phyloP scores from a whole-genome alignment of 2,888 invertebrate genomes.

The Falcaria lacertinaria region DNA sequence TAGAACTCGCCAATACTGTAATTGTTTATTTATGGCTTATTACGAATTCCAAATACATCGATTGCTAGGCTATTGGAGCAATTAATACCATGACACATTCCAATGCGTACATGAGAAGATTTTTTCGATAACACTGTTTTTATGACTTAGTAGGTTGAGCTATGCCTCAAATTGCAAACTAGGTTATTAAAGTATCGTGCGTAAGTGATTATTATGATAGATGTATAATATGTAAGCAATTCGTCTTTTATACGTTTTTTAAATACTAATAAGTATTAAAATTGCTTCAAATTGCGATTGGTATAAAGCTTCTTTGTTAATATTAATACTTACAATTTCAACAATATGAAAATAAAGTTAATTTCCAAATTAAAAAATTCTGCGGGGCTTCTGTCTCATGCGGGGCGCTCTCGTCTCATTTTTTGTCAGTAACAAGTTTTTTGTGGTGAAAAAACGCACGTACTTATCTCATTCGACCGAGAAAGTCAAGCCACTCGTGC shows the following conservation, averaged over 20 bases:
- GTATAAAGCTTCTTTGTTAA: no score
- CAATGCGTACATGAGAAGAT: constrained; percentile 22
- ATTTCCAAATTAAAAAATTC: no score
- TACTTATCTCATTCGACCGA: constrained; percentile 40
- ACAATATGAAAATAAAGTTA: no score
- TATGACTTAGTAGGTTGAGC: constrained; percentile 27
- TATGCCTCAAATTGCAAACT: constrained; percentile 31
- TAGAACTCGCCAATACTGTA: constrained; percentile 21
- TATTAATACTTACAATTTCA: no score
- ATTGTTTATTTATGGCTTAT: constrained; percentile 46
- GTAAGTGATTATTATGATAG: no score
- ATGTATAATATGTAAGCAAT: no score
- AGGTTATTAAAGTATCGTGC: constrained; percentile 9
- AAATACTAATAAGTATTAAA: no score
- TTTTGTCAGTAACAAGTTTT: constrained; percentile 52
- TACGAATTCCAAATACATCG: constrained; percentile 37
- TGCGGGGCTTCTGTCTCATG: no score
- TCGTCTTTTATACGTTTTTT: no score
- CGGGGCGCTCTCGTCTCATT: constrained; percentile 42
- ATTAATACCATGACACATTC: constrained; percentile 32
- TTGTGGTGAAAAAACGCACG: constrained; percentile 48
- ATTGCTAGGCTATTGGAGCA: constrained; percentile 24
- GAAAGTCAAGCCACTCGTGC: constrained; percentile 50
- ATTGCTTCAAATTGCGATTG: no score
- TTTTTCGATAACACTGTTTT: constrained; percentile 25